Percentiles rank a stretch among this genome's conserved stretches.
phyloP scores from a whole-genome alignment of 2,888 invertebrate genomes.

The Masnerella sp. region DNA sequence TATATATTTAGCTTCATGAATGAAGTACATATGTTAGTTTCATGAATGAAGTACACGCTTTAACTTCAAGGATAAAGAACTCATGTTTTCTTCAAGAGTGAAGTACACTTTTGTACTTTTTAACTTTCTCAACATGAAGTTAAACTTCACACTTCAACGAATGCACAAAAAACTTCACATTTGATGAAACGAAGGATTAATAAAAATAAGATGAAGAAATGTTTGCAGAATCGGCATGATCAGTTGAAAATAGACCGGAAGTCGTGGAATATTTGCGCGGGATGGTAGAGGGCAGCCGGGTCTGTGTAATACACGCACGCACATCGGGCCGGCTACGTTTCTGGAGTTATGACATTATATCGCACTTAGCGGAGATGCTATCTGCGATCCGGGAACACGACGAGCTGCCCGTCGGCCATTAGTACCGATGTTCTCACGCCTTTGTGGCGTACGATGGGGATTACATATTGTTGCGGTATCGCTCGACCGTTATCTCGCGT shows the following conservation, averaged over 20 bases:
- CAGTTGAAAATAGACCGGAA: not conserved
- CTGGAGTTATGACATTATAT: constrained; percentile 71
- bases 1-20: too few species aligned
- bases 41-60: too few species aligned
- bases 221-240: too few species aligned
- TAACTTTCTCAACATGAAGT: too few species aligned
- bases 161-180: too few species aligned
- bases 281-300: not conserved
- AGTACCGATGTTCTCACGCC: constrained; percentile 73
- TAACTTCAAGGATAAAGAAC: too few species aligned
- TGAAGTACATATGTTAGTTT: too few species aligned
- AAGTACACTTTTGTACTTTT: too few species aligned
- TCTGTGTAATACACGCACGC: constrained; percentile 33
- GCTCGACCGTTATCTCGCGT: constrained; percentile 62
- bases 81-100: too few species aligned
- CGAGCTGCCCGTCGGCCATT: constrained; percentile 70
- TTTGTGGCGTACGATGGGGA: constrained; percentile 64
- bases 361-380: constrained; percentile 70
- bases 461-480: constrained; percentile 68
- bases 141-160: too few species aligned
- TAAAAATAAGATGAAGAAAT: too few species aligned
- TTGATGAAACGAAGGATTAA: too few species aligned
- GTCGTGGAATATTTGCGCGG: not conserved
- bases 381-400: constrained; percentile 68
- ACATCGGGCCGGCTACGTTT: constrained; percentile 51